Conservation (phyloP, 2,888 invertebrate genomes). For the Microctonus hyperodae region DNA sequence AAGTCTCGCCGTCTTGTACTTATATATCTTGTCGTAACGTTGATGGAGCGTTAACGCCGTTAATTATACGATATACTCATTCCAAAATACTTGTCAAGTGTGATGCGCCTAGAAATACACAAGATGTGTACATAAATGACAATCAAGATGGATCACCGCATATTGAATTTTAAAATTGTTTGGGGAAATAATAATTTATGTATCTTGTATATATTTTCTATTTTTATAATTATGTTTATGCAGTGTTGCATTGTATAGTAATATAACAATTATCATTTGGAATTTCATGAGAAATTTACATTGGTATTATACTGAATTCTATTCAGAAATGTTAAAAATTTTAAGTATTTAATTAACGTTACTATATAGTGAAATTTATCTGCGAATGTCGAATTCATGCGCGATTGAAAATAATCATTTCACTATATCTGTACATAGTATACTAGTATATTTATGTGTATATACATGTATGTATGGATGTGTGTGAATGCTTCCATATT, state of each 20-base stretch:
- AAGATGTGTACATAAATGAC: not conserved
- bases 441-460: conserved; percentile 1
- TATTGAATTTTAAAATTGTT: not conserved
- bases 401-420: not conserved
- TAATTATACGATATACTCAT: conserved; percentile 40
- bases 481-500: conserved; percentile 14
- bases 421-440: not conserved
- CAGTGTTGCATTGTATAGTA: not conserved
- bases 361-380: not conserved
- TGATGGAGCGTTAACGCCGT: conserved; percentile 36
- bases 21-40: conserved; percentile 25
- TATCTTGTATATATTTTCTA: too few relatives aligned
- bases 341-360: conserved; percentile 3
- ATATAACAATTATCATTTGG: not conserved
- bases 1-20: conserved; percentile 14
- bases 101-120: conserved; percentile 23
- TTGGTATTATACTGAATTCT: not conserved
- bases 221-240: too few relatives aligned
- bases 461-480: not conserved
- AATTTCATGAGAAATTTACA: not conserved
- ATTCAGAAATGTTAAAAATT: conserved; percentile 16
- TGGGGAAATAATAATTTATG: too few relatives aligned
- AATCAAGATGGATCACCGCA: not conserved
- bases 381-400: conserved; percentile 15
- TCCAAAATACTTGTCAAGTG: conserved; percentile 33